Evolutionary conservation across 2,888 invertebrate species (phyloP), one percentile per base, ranked within the genome.

Genomic region (Aproaerema taeniolella): DNA sequence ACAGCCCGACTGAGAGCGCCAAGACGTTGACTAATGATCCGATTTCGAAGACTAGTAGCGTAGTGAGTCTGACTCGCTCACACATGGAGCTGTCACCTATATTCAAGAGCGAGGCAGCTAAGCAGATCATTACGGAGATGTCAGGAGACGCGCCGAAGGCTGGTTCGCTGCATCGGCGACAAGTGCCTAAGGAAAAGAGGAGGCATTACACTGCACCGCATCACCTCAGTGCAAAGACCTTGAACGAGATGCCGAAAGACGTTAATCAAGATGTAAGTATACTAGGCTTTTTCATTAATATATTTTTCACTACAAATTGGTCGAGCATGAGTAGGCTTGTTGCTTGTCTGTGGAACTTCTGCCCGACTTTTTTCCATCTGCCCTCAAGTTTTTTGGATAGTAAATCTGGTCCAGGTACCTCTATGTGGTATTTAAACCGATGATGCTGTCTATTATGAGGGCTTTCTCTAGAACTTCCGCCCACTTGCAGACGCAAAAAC

Each of bases 191-290:
- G 53, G 94, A 95, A 65, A 95, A 95, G 71, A 87, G 95, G 39
- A 87, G 95, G 40, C 95, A 96, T 69, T 92, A 95, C 60, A 97
- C 96, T 0, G 95, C 96, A n/a, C 92, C 92, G 0, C 91, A 92
- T 83, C 93, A 90, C 62, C 74, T 90, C n/a, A 90, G 89, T 46
- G 87, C 89, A 1, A 90, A 86, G 81, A 91, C 88, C 7, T 72
- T 89, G 53, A 89, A 88, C 49, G 89, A 89, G 57, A 70, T 89
- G 54, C 89, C 89, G 1, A 77, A 73, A 29, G 79, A 85, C 47
- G 57, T 48, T 38, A 79, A 71, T 57, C 85, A 85, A 52, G 87
- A 87, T 57, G 87, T 87, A 61, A 80, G 83, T 79, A 46, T 41
- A 5, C n/a, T 26, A 20, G 20, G 7, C 20, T 20, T 20, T 20